A percentile compares a stretch with the other conserved stretches of the same genome.
phyloP scores from a whole-genome alignment of 2,888 invertebrate genomes.

The Trachelus stipa region DNA sequence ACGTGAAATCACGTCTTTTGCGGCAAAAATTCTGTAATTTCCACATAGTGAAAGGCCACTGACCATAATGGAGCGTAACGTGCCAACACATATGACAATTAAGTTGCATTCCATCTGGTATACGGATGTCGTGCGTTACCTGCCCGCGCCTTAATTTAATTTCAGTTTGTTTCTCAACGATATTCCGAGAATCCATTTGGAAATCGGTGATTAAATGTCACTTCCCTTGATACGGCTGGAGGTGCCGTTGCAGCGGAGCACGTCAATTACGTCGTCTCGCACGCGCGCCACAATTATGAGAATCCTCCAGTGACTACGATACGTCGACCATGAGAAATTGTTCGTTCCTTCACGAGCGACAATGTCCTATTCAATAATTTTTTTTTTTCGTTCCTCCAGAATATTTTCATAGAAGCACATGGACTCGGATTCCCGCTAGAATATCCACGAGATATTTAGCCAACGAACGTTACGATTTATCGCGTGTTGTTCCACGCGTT shows the following conservation, averaged over 20 bases:
- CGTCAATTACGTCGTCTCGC: conserved; percentile 3
- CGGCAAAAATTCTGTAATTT: background rate
- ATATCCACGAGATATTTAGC: background rate
- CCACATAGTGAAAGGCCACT: background rate
- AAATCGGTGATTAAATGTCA: conserved; percentile 41
- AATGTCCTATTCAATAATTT: background rate
- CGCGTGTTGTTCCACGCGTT: background rate
- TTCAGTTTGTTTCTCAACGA: conserved; percentile 45
- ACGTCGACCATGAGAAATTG: background rate
- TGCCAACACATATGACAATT: background rate
- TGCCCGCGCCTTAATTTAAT: conserved; percentile 36
- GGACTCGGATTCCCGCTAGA: too few species aligned
- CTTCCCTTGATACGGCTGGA: conserved; percentile 16
- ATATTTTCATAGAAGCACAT: background rate
- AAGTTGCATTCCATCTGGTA: conserved; percentile 7
- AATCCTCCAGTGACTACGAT: background rate
- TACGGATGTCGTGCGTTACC: background rate
- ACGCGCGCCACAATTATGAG: background rate
- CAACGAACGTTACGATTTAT: background rate
- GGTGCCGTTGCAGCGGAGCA: background rate
- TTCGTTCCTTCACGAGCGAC: background rate
- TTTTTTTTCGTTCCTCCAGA: background rate
- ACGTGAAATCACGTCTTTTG: background rate
- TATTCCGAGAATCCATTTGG: conserved; percentile 47
- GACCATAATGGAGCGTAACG: background rate